Conservation (phyloP, 2,113 vertebrate species). For the Equus przewalskii region DNA sequence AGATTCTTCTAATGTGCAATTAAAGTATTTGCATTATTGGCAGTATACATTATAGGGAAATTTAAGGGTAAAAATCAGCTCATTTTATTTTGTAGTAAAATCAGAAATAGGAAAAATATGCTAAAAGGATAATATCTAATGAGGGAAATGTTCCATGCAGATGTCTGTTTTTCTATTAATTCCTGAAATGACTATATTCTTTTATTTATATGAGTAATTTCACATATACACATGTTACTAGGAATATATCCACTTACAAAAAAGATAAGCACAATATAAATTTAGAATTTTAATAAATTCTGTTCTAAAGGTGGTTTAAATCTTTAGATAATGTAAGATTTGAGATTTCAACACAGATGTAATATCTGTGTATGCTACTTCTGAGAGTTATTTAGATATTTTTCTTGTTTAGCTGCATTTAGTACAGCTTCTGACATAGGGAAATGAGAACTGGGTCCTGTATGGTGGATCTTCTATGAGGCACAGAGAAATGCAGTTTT, state of each 20-base stretch:
- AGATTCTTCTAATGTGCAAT: constrained; percentile 67
- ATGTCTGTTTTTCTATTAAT: constrained; percentile 86
- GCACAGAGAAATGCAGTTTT: constrained; percentile 80
- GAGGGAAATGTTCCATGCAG: constrained; percentile 84
- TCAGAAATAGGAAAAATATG: constrained; percentile 83
- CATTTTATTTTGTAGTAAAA: constrained; percentile 83
- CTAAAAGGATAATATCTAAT: constrained; percentile 84
- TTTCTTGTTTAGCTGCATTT: constrained; percentile 58
- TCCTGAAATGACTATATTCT: constrained; percentile 83
- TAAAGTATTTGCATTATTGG: constrained; percentile 80
- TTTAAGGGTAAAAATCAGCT: constrained; percentile 82
- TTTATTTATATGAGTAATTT: constrained; percentile 85
- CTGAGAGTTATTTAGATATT: constrained; percentile 63
- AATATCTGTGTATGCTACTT: constrained; percentile 63
- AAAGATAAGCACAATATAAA: constrained; percentile 76
- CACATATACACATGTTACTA: constrained; percentile 79
- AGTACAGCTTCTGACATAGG: constrained; percentile 72
- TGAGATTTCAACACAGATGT: constrained; percentile 65
- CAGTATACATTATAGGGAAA: constrained; percentile 76
- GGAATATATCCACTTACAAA: constrained; percentile 81
- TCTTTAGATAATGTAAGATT: constrained; percentile 76
- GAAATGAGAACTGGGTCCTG: constrained; percentile 79
- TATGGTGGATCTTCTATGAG: constrained; percentile 69
- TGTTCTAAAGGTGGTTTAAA: constrained; percentile 79
- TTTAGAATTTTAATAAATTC: constrained; percentile 79